Base-by-base conservation (phyloP, 2,113 vertebrate genomes). In the Leptosomus discolor region DNA sequence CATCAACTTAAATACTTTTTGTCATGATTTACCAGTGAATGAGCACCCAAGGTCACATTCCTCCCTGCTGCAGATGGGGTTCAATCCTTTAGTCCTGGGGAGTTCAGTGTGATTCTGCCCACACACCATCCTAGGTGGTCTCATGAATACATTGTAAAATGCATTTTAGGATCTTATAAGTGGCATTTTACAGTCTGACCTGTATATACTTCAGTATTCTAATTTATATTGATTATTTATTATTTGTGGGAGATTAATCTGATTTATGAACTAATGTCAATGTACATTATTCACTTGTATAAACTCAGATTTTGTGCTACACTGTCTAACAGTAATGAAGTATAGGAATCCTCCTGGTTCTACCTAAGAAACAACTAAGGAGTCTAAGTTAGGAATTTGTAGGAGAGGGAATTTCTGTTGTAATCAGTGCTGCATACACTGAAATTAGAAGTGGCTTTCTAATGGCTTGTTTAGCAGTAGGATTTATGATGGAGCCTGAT, bases 161-260 rank as follows among this genome's bases (percentile, higher is more conserved):
- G 13, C n/a, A 57, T 63, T 84, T 91, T 15, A 84, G 9, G 61
- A n/a, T 6, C 69, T 87, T 22, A 1, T 16, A 27, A 67, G 17
- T 37, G n/a, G 8, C 1, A 5, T 17, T 91, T 32, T 26, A 10
- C 77, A 46, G 65, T 54, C 83, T 78, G 64, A 48, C 54, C 20
- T 11, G 41, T 14, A 75, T 6, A 3, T 15, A 1, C 29, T 26
- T 32, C 60, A 45, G 8, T 41, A 54, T 18, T 51, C 29, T 58
- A 8, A 11, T 43, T 46, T 75, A 2, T 15, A 3, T 4, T 56
- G 43, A 13, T 1, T 4, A 5, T 78, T 58, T 61, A 11, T 4
- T 78, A 13, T 30, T 75, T 45, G 43, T 17, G 63, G 32, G 32
- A n/a, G 39, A 67, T 30, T 45, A 50, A 70, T 26, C 53, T 17